These are phyloP conservation scores for Blastobasis adustella DNA, from an alignment of 2,888 invertebrate genomes.

Conservation along the genomic window DNA sequence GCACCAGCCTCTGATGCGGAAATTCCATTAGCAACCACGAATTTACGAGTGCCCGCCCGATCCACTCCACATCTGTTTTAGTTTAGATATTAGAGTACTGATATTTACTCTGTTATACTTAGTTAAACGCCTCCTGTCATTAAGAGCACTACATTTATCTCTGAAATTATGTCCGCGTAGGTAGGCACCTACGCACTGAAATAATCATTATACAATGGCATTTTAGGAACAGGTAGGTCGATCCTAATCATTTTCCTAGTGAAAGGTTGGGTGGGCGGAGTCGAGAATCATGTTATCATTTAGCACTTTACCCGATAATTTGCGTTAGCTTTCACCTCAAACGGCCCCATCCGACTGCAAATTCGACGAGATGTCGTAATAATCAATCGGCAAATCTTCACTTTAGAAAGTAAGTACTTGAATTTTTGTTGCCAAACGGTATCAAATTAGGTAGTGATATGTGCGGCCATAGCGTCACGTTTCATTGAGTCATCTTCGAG, in stretches of 20 bases:
- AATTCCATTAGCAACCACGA: constrained; percentile 59
- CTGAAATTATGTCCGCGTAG: no score
- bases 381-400: constrained; percentile 5
- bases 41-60: constrained; percentile 37
- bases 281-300: constrained; percentile 26
- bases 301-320: constrained; percentile 15
- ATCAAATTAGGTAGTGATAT: background rate
- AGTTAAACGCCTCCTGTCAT: no score
- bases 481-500: constrained; percentile 13
- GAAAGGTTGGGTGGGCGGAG: constrained; percentile 26
- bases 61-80: constrained; percentile 35
- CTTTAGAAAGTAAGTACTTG: constrained; percentile 2
- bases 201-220: no score
- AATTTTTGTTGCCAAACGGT: background rate
- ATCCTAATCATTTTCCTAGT: constrained; percentile 9
- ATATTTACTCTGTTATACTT: no score
- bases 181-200: no score
- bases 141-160: no score
- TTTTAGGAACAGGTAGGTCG: background rate
- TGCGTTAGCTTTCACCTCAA: constrained; percentile 6
- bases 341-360: background rate
- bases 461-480: constrained; percentile 11
- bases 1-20: constrained; percentile 42
- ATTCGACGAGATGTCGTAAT: constrained; percentile 1
- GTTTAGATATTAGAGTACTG: constrained; percentile 24